A percentile compares a stretch with the other conserved stretches of the same genome.
Evolutionary conservation across 2,888 invertebrate genomes (phyloP).

Genomic region (Clunio marinus): DNA sequence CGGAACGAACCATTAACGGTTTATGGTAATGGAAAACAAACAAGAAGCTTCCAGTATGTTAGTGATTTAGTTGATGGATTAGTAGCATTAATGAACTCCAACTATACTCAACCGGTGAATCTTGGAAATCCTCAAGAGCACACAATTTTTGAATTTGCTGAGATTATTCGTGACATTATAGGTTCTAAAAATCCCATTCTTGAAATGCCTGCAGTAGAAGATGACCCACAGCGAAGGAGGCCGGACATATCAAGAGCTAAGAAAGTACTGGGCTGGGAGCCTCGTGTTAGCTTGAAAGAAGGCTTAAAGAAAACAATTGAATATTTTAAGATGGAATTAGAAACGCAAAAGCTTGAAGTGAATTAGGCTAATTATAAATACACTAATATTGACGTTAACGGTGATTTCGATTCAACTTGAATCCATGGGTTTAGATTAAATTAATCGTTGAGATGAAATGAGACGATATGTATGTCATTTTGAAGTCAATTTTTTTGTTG

Average conservation of each 20-base stretch:
- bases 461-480: not conserved
- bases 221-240: slow-evolving; percentile 91
- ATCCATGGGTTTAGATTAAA: not conserved
- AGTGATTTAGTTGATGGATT: slow-evolving; percentile 95
- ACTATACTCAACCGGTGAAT: slow-evolving; percentile 90
- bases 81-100: slow-evolving; percentile 86
- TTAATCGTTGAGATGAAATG: not conserved
- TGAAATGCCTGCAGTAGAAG: slow-evolving; percentile 81
- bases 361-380: not conserved
- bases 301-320: slow-evolving; percentile 89
- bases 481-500: no score
- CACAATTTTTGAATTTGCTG: slow-evolving; percentile 89
- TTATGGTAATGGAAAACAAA: slow-evolving; percentile 68
- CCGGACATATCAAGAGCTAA: slow-evolving; percentile 92
- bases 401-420: not conserved
- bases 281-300: slow-evolving; percentile 78
- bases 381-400: no score
- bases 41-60: slow-evolving; percentile 97
- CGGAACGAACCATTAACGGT: slow-evolving; percentile 87
- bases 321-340: slow-evolving; percentile 88
- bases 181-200: slow-evolving; percentile 82
- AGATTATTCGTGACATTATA: slow-evolving; percentile 76
- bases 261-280: slow-evolving; percentile 82
- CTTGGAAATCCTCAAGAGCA: slow-evolving; percentile 98
- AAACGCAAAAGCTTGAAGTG: slow-evolving; percentile 44